Base-by-base conservation (phyloP, 2,888 invertebrate species). In the Harpalus rubripes region DNA sequence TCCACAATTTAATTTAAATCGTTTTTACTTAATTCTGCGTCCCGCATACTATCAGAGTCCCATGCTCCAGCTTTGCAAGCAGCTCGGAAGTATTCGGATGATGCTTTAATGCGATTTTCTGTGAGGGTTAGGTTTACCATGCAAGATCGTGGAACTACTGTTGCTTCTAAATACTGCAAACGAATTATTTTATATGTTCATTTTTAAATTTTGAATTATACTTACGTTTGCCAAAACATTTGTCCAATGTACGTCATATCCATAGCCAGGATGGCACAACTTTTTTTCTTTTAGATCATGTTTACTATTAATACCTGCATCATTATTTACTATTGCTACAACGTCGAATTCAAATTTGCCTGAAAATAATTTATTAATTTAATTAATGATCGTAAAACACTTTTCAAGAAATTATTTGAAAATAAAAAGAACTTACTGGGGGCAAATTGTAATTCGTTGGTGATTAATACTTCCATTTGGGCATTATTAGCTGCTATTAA, bases 51-150 rank as follows among this genome's bases (percentile, higher is more conserved):
- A 89, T 97, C 95, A 0, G 94, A 93, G 0, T 96, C 94, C 97
- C 97, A 97, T 0, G 95, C 93, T 0, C 98, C 98, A 0, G 98
- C 96, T 87, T 96, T 96, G 90, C 98, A 98, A 32, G 97, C 96
- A 16, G 93, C 92, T 3, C 93, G 93, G 91, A 98, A 98, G 92
- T 94, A 97, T 72, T 93, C 92, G 0, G 96, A 94, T 0, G 96
- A 93, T 0, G 96, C 93, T 85, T 94, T 94, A 16, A 98, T 93
- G 56, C 95, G 93, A 89, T 98, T 96, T 90, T 96, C 96, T 0
- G 94, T 92, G n/a, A 96, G 89, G 0, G 96, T 95, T 58, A 95
- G 89, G 0, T 92, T 92, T 0, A 94, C 92, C 88, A 96, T 94
- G 88, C 98, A 97, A 0, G 93, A 92, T 85, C 94, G 93, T 2